A percentile compares a stretch with the other conserved stretches of the same genome.
Evolutionary conservation across 2,797 vertebrate genomes (phyloP).

Genomic region (Cynodonichthys magdalenae): DNA sequence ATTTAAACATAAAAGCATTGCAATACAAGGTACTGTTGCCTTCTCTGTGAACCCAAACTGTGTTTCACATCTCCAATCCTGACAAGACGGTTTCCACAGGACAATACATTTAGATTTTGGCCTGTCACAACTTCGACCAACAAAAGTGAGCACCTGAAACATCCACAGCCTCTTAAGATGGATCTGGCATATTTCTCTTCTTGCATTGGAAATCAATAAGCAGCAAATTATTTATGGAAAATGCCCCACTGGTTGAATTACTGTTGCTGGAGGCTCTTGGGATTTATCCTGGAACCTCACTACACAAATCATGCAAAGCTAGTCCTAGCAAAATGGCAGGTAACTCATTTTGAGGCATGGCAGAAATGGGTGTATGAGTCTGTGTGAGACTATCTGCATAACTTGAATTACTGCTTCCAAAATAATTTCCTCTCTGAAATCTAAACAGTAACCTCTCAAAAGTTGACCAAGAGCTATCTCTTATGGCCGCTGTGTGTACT

Average conservation of each 20-base stretch:
- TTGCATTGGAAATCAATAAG: constrained; percentile 84
- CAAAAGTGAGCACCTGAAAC: constrained; percentile 85
- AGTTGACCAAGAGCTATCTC: constrained; percentile 48
- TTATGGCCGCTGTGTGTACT: constrained; percentile 33
- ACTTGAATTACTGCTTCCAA: constrained; percentile 57
- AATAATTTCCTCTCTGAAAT: constrained; percentile 50
- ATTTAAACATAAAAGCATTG: too few relatives aligned
- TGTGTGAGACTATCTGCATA: constrained; percentile 32
- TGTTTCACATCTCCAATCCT: constrained; percentile 4
- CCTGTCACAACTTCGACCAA: constrained; percentile 83
- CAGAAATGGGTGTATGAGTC: constrained; percentile 51
- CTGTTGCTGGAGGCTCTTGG: constrained; percentile 73
- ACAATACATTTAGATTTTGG: constrained; percentile 76
- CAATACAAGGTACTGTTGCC: too few relatives aligned
- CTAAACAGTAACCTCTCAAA: constrained; percentile 47
- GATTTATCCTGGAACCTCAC: constrained; percentile 82
- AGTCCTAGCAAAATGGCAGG: constrained; percentile 72
- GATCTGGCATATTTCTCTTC: constrained; percentile 79
- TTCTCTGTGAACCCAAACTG: constrained; percentile 1
- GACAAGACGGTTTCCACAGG: constrained; percentile 65
- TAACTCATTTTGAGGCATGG: constrained; percentile 58
- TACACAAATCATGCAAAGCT: constrained; percentile 79
- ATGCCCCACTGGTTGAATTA: constrained; percentile 84
- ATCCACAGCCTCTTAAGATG: constrained; percentile 79
- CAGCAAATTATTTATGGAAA: constrained; percentile 88